A percentile compares a stretch with the other conserved stretches of the same genome.
These are phyloP conservation scores for Idaea aversata DNA, from an alignment of 2,888 invertebrate genomes.

Conservation along the genomic window DNA sequence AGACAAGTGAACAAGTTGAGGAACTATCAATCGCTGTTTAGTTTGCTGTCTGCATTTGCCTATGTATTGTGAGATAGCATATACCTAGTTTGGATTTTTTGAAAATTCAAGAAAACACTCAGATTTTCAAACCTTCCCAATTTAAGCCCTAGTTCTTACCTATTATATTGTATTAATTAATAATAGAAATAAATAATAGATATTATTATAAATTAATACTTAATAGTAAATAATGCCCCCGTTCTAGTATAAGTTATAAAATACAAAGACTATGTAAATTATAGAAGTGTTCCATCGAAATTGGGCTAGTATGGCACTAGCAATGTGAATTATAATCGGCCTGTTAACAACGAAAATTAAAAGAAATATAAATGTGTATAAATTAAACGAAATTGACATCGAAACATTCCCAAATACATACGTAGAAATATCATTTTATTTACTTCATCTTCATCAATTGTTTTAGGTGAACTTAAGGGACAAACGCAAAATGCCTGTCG, in stretches of 20 bases:
- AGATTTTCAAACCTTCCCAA: background rate
- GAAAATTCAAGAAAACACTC: background rate
- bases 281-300: background rate
- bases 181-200: background rate
- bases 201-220: conserved; percentile 17
- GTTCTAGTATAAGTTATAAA: conserved; percentile 34
- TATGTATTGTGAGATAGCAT: no score
- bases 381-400: conserved; percentile 41
- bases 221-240: conserved; percentile 28
- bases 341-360: conserved; percentile 29
- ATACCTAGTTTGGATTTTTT: background rate
- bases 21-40: no score
- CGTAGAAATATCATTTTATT: conserved; percentile 4
- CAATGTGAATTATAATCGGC: conserved; percentile 6
- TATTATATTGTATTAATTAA: background rate
- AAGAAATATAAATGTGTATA: background rate
- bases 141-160: background rate
- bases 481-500: no score
- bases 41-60: no score
- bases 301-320: background rate
- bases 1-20: no score
- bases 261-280: conserved; percentile 42
- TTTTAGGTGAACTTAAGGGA: background rate
- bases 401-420: conserved; percentile 48
- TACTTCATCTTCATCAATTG: conserved; percentile 6